Conservation (phyloP, 1,140 invertebrate genomes). For the Teleogryllus occipitalis region DNA sequence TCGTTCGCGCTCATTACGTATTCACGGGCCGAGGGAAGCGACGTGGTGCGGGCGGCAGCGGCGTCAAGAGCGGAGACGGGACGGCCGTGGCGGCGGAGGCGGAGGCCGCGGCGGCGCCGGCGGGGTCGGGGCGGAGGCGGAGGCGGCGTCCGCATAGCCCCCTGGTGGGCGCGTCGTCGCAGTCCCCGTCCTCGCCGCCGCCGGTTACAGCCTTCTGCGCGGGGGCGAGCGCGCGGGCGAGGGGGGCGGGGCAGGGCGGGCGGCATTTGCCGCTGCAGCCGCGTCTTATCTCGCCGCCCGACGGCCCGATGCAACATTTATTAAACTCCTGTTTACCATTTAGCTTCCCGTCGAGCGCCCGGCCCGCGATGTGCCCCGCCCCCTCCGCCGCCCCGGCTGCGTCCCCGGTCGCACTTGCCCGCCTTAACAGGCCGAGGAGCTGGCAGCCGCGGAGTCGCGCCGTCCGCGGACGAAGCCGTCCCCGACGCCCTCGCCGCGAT, state of each 20-base stretch:
- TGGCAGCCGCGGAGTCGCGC: not conserved
- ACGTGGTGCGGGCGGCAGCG: not conserved
- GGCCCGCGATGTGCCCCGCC: not conserved
- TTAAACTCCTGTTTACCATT: slow-evolving; percentile 5
- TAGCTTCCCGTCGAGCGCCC: not conserved
- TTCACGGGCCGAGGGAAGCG: not conserved
- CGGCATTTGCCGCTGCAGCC: no score
- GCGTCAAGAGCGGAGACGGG: not conserved
- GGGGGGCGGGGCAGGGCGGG: no score
- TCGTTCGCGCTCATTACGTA: not conserved
- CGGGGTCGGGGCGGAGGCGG: no score
- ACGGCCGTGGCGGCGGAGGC: not conserved
- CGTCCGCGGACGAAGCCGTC: no score
- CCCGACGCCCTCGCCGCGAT: no score
- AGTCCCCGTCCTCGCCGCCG: not conserved
- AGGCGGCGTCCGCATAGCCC: not conserved
- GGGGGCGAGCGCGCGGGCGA: no score
- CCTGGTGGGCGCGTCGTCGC: no score
- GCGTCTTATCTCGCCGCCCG: not conserved
- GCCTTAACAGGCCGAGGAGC: not conserved
- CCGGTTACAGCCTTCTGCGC: not conserved
- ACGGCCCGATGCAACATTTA: not conserved
- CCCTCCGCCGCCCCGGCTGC: not conserved
- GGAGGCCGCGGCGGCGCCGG: no score
- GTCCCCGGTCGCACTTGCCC: not conserved